These are phyloP conservation scores for Drosophila crucigera DNA, from an alignment of 2,888 invertebrate genomes.

Conservation along the genomic window DNA sequence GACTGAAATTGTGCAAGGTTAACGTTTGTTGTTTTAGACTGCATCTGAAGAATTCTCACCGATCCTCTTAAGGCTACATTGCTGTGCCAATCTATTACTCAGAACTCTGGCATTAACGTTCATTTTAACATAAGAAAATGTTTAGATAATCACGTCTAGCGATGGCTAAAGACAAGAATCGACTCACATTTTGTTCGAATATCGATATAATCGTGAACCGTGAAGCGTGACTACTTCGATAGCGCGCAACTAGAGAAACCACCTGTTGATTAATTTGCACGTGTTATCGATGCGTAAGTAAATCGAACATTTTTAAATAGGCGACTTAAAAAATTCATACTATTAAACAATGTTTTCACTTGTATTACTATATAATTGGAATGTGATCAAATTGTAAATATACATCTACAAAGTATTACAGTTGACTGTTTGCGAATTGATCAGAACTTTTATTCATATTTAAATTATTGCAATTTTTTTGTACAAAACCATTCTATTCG, in stretches of 20 bases:
- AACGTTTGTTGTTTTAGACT: neutral
- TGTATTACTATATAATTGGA: neutral
- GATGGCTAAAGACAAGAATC: slow-evolving; percentile 8
- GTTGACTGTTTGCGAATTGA: neutral
- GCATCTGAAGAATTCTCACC: slow-evolving; percentile 46
- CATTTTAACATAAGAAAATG: slow-evolving; percentile 65
- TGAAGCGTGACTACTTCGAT: neutral
- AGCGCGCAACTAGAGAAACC: neutral
- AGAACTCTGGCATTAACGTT: slow-evolving; percentile 53
- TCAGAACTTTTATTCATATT: neutral
- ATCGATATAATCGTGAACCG: slow-evolving; percentile 11
- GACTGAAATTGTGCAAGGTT: slow-evolving; percentile 41
- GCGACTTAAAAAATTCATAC: too few species aligned
- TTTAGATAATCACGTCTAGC: slow-evolving; percentile 66
- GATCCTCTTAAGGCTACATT: slow-evolving; percentile 58
- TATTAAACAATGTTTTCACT: neutral
- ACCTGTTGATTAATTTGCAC: slow-evolving; percentile 9
- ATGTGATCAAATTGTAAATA: too few species aligned
- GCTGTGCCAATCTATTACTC: slow-evolving; percentile 46
- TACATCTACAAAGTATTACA: neutral
- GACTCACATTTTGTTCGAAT: neutral
- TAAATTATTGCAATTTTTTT: neutral
- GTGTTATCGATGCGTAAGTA: slow-evolving; percentile 7
- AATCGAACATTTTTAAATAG: neutral
- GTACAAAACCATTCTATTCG: neutral